Evolutionary conservation across 2,888 invertebrate species (phyloP).

Genomic region (Clepsis dumicolana): DNA sequence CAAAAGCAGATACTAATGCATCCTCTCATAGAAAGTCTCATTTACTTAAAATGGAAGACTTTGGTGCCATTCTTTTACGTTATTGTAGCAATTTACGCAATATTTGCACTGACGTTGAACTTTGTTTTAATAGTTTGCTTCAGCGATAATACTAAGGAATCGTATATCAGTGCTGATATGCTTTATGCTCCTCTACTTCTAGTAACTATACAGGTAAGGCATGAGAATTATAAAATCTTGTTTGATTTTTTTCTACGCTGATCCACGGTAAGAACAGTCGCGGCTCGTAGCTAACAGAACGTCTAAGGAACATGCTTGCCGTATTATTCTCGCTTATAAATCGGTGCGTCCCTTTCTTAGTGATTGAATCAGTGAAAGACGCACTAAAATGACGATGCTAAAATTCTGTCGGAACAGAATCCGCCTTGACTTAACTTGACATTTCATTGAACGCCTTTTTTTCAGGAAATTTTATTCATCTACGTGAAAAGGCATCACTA

Average conservation of each 20-base stretch:
- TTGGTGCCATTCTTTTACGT: constrained; percentile 61
- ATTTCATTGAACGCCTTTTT: not conserved
- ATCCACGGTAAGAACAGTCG: too few relatives aligned
- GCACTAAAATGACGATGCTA: too few relatives aligned
- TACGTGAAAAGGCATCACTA: constrained; percentile 26
- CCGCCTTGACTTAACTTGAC: not conserved
- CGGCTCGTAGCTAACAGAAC: too few relatives aligned
- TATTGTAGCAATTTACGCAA: constrained; percentile 58
- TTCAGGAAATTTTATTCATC: constrained; percentile 32
- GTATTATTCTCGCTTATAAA: too few relatives aligned
- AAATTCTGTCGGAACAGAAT: too few relatives aligned
- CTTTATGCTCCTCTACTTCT: constrained; percentile 44
- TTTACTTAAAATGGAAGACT: constrained; percentile 66
- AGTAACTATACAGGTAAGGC: constrained; percentile 39
- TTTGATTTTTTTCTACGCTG: too few relatives aligned
- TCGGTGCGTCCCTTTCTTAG: too few relatives aligned
- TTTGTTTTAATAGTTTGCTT: constrained; percentile 52
- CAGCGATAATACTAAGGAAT: constrained; percentile 45
- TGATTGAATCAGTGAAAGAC: too few relatives aligned
- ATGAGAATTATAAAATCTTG: not conserved
- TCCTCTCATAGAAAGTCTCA: constrained; percentile 67
- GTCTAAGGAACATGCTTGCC: too few relatives aligned
- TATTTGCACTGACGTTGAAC: constrained; percentile 62
- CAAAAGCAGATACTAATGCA: constrained; percentile 63
- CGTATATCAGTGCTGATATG: constrained; percentile 41